These are phyloP conservation scores for Drosophila sechellia DNA, from an alignment of 1,140 invertebrate genomes.

Conservation along the genomic window DNA sequence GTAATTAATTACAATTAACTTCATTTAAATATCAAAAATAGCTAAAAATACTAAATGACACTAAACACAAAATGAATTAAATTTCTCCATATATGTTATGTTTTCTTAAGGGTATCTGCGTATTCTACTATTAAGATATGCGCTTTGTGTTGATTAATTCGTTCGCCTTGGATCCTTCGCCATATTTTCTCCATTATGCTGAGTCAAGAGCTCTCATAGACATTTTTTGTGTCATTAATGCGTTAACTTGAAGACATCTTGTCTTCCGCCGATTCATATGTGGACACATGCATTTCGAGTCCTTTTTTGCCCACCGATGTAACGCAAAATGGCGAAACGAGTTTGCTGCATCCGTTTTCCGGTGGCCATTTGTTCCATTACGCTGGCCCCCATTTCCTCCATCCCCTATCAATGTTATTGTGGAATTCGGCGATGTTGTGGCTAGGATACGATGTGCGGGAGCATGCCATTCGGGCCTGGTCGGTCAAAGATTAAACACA, in stretches of 20 bases:
- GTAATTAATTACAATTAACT: not conserved
- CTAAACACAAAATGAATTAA: no score
- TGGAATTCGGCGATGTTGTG: slow-evolving; percentile 28
- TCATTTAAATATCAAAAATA: no score
- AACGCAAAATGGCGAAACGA: slow-evolving; percentile 43
- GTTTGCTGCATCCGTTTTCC: slow-evolving; percentile 42
- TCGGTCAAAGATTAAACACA: slow-evolving; percentile 69
- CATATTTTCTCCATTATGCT: slow-evolving; percentile 13
- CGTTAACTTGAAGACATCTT: not conserved
- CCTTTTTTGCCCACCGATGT: slow-evolving; percentile 6
- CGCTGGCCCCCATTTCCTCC: slow-evolving; percentile 4
- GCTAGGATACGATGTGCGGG: slow-evolving; percentile 6
- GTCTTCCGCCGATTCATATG: not conserved
- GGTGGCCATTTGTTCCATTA: slow-evolving; percentile 19
- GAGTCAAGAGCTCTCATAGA: not conserved
- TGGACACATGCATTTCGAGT: slow-evolving; percentile 17
- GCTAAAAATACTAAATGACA: no score
- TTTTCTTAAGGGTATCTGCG: not conserved
- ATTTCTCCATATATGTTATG: no score
- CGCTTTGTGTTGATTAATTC: not conserved
- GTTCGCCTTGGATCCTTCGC: not conserved
- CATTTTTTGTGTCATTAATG: slow-evolving; percentile 9
- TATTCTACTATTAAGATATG: not conserved
- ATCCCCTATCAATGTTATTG: slow-evolving; percentile 45
- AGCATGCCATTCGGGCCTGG: slow-evolving; percentile 29